These are phyloP conservation scores for Stratiomys singularior DNA, from an alignment of 2,888 invertebrate species.

Conservation along the genomic window DNA sequence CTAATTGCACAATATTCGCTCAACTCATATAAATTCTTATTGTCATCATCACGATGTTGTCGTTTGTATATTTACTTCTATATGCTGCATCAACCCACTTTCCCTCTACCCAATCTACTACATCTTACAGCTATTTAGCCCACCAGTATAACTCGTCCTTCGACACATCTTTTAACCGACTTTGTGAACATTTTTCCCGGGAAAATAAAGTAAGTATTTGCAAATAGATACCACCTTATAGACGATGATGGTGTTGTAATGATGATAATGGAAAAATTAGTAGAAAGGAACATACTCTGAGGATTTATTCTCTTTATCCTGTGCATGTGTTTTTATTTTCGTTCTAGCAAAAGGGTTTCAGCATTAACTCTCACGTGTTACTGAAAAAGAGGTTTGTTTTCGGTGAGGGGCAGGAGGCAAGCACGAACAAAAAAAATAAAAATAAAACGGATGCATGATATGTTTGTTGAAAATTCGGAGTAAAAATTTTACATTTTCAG, in stretches of 20 bases:
- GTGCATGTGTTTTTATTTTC: slow-evolving; percentile 25
- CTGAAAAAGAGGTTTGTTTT: no score
- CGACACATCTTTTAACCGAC: neutral
- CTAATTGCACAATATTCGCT: slow-evolving; percentile 35
- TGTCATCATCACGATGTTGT: slow-evolving; percentile 6
- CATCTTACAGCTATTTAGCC: no score
- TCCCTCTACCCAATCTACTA: no score
- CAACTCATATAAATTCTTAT: slow-evolving; percentile 14
- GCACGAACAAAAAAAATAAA: no score
- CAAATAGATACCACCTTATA: slow-evolving; percentile 10
- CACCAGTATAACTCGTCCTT: no score
- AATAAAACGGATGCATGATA: no score
- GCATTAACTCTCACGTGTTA: no score
- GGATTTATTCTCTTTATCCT: slow-evolving; percentile 37
- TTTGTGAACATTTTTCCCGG: neutral
- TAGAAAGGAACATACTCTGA: slow-evolving; percentile 46
- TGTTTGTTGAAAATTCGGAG: no score
- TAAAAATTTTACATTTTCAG: no score
- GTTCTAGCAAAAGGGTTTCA: no score
- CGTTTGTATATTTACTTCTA: neutral
- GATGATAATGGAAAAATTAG: slow-evolving; percentile 52
- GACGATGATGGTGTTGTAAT: slow-evolving; percentile 41
- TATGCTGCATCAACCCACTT: neutral
- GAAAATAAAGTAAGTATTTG: neutral
- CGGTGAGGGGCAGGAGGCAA: no score